Conservation (phyloP, 2,113 vertebrate genomes). For the Podilymbus podiceps region DNA sequence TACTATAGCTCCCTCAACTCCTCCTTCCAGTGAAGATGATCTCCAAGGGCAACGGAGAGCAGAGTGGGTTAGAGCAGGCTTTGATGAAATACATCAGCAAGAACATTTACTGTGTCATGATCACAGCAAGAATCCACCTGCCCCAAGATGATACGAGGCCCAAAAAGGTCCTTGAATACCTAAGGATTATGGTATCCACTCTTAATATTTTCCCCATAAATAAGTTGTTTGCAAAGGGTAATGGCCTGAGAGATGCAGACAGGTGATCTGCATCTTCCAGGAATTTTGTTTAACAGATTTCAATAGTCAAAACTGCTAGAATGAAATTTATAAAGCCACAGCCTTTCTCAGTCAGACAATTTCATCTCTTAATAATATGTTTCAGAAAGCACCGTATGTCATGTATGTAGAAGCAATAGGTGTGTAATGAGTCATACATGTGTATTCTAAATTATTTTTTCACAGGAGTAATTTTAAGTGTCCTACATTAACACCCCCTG, state of each 20-base stretch:
- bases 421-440: not conserved
- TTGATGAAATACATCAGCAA: conserved; percentile 3
- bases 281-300: not conserved
- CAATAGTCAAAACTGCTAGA: not conserved
- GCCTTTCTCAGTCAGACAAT: not conserved
- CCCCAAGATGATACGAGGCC: not conserved
- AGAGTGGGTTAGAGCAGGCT: not conserved
- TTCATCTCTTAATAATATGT: not conserved
- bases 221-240: not conserved
- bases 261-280: not conserved
- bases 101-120: not conserved
- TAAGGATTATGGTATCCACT: not conserved
- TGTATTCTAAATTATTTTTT: conserved; percentile 1
- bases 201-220: not conserved
- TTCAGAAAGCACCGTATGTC: not conserved
- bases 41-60: not conserved
- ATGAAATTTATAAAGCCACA: not conserved
- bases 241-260: not conserved
- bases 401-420: not conserved
- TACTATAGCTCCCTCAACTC: not conserved
- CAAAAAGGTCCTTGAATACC: not conserved
- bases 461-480: not conserved
- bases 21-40: not conserved
- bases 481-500: not conserved
- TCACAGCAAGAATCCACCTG: not conserved